These are phyloP conservation scores for Sebastes reedi DNA, from an alignment of 2,797 vertebrate species.

Conservation along the genomic window DNA sequence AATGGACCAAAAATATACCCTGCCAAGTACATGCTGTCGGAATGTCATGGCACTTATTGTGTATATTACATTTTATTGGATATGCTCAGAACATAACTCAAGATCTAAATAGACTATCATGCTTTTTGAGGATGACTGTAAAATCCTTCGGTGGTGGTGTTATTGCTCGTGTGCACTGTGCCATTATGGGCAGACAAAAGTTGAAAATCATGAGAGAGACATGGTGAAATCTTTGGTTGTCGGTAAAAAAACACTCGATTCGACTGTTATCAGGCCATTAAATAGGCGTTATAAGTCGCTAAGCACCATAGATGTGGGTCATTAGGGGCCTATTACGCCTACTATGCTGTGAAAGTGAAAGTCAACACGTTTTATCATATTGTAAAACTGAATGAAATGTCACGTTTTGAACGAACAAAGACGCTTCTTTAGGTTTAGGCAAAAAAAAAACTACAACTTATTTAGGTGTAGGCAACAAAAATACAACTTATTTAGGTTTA, in stretches of 20 bases:
- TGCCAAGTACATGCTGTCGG: slow-evolving; percentile 18
- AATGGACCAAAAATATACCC: slow-evolving; percentile 41
- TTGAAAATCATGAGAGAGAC: neutral
- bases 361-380: accelerated
- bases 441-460: too few species aligned
- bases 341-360: too few species aligned
- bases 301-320: too few species aligned
- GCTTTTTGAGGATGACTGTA: neutral
- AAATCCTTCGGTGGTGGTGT: neutral
- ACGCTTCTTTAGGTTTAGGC: too few species aligned
- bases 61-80: slow-evolving; percentile 4
- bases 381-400: too few species aligned
- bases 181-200: neutral
- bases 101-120: neutral
- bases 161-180: neutral
- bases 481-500: too few species aligned
- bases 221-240: neutral
- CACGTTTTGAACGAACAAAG: too few species aligned
- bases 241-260: neutral
- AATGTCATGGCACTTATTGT: neutral
- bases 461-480: too few species aligned
- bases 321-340: too few species aligned
- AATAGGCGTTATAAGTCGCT: too few species aligned
- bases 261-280: too few species aligned
- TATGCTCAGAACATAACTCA: slow-evolving; percentile 2